Conservation (phyloP, 1,140 invertebrate genomes). For the Leucophenga varia region DNA sequence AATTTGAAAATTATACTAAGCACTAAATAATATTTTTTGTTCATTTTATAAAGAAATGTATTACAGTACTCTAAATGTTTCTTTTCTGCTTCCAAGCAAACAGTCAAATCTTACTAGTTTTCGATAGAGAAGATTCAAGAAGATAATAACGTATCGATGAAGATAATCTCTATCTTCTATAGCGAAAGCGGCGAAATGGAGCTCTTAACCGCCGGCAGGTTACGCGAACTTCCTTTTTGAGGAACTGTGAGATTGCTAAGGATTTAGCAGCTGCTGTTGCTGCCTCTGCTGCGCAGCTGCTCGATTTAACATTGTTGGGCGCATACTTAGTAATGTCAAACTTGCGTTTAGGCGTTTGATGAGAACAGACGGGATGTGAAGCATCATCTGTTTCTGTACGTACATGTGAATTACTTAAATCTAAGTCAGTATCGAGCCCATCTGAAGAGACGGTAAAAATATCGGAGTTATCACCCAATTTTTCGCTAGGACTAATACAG, state of each 20-base stretch:
- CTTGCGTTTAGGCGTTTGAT: conserved; percentile 45
- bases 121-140: too few species aligned
- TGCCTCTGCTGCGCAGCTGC: conserved; percentile 48
- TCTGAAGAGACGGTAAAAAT: conserved; percentile 54
- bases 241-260: conserved; percentile 47
- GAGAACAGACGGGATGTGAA: conserved; percentile 24
- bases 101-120: not conserved
- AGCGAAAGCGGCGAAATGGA: conserved; percentile 49
- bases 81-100: not conserved
- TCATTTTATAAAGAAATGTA: too few species aligned
- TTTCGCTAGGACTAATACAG: conserved; percentile 49
- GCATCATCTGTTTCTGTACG: conserved; percentile 33
- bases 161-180: conserved; percentile 43
- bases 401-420: conserved; percentile 36
- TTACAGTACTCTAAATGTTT: too few species aligned
- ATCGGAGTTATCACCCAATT: conserved; percentile 49
- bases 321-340: conserved; percentile 49
- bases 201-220: conserved; percentile 48
- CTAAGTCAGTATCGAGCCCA: conserved; percentile 49
- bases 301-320: conserved; percentile 40
- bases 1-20: too few species aligned
- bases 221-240: conserved; percentile 52
- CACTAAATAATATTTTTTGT: too few species aligned
- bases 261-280: conserved; percentile 48
- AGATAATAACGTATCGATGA: too few species aligned